Conservation (phyloP, 92 coral and sea anemone species). For the Actinernus sp. region DNA sequence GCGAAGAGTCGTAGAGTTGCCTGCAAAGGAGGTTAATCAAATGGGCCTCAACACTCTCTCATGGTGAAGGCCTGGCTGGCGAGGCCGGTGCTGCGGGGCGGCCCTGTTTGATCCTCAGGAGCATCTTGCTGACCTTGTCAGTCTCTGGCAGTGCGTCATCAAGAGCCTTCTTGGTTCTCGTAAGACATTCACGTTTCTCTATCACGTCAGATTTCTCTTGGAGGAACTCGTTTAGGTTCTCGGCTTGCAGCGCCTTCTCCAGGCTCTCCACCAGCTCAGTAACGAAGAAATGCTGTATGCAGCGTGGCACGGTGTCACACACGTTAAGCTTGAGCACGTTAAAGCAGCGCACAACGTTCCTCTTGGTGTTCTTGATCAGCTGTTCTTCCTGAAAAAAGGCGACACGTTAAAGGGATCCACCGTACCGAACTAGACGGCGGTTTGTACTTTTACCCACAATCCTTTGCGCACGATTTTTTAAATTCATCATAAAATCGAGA, state of each 20-base stretch:
- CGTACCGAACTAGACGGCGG: too few relatives aligned
- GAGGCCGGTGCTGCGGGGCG: background rate
- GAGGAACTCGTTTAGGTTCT: slow-evolving; percentile 61
- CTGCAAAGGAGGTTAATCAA: too few relatives aligned
- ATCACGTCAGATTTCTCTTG: slow-evolving; percentile 63
- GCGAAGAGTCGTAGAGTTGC: too few relatives aligned
- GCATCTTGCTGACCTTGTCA: slow-evolving; percentile 19
- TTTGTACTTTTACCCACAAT: too few relatives aligned
- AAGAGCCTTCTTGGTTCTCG: slow-evolving; percentile 34
- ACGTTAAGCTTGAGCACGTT: slow-evolving; percentile 75
- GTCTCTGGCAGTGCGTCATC: slow-evolving; percentile 56
- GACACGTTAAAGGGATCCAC: too few relatives aligned
- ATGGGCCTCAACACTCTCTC: too few relatives aligned
- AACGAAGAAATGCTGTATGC: slow-evolving; percentile 76
- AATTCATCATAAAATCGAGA: too few relatives aligned
- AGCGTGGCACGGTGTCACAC: slow-evolving; percentile 80
- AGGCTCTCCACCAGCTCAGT: slow-evolving; percentile 69
- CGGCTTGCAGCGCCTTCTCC: slow-evolving; percentile 51
- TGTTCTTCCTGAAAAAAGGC: slow-evolving; percentile 34
- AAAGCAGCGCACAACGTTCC: slow-evolving; percentile 74
- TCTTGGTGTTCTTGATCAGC: slow-evolving; percentile 56
- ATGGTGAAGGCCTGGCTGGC: too few relatives aligned
- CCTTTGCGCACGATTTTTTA: too few relatives aligned
- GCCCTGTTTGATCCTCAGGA: slow-evolving; percentile 54
- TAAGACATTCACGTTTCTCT: slow-evolving; percentile 35